Base-by-base conservation (phyloP, 2,797 vertebrate species). In the Hirundo rustica region DNA sequence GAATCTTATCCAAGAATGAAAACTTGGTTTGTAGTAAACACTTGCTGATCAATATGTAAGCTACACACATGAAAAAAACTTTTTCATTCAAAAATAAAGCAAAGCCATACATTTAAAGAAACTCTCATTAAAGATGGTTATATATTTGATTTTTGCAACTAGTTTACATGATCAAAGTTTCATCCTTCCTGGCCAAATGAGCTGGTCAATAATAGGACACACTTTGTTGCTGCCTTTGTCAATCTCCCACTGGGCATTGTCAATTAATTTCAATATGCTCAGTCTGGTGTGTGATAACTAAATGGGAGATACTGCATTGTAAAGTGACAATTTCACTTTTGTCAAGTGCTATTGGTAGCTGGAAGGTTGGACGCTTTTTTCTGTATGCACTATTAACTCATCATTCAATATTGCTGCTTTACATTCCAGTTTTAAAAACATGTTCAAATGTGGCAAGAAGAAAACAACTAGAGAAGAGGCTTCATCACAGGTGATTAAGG, bases 351-450 rank as follows among this genome's bases (percentile, higher is more conserved):
- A 16, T 25, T 73, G 12, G 9, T 78, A 44, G 65, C 16, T 48
- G 53, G 57, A 67, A 77, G 8, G 18, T 27, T 45, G 19, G 34
- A 22, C 2, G 3, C 15, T 15, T 58, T 74, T 74, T 82, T 36
- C 48, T 74, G 11, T 20, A 16, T 60, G 13, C 13, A 14, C 15
- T 47, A 5, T 58, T 83, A 89, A 40, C 75, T 85, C 19, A n/a
- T 71, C 25, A 5, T 68, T 64, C 13, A 53, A 57, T 75, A 45
- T 53, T 87, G 16, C 60, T 92, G 42, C 50, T 89, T 93, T 95
- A 67, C 85, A 97, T 97, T 96, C 73, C 83, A 98, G 99, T 95
- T 98, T 99, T 92, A 98, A 97, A 85, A 98, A 98, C 71, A 97
- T 98, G 97, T 98, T 99, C 93, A 97, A 92, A 32, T 98, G 98